Conservation (phyloP, 2,888 invertebrate genomes). For the Latrodectus hesperus region DNA sequence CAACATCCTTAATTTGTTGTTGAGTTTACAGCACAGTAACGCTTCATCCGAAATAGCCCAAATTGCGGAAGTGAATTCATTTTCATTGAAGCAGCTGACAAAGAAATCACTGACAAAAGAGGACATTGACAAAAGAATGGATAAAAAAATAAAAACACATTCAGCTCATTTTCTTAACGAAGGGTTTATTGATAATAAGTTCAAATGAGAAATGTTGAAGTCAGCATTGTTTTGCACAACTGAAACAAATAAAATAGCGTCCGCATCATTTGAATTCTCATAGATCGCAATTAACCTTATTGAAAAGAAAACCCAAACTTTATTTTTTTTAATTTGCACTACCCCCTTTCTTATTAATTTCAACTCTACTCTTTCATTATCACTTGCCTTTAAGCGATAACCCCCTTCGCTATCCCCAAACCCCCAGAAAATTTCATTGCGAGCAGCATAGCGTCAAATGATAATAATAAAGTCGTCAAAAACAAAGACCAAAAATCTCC, state of each 20-base stretch:
- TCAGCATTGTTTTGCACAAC: no score
- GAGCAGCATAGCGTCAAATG: conserved; percentile 56
- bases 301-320: conserved; percentile 57
- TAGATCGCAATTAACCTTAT: conserved; percentile 48
- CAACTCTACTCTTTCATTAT: neutral
- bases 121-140: neutral
- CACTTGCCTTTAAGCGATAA: no score
- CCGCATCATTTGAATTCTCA: conserved; percentile 39
- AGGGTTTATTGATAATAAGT: neutral
- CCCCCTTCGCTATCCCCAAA: neutral
- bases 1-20: no score
- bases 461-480: conserved; percentile 66
- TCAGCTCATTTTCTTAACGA: neutral
- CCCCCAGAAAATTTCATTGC: conserved; percentile 20
- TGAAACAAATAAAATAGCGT: conserved; percentile 14
- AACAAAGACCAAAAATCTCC: conserved; percentile 66
- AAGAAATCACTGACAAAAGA: no score
- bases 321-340: neutral
- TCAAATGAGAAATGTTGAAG: no score
- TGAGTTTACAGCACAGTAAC: no score
- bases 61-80: no score
- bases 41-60: no score
- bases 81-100: no score
- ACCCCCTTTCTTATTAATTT: conserved; percentile 9
- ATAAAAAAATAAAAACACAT: neutral